Percentiles rank a stretch among this genome's conserved stretches.
phyloP scores from a whole-genome alignment of 2,797 vertebrate species.

The Brotula barbata region DNA sequence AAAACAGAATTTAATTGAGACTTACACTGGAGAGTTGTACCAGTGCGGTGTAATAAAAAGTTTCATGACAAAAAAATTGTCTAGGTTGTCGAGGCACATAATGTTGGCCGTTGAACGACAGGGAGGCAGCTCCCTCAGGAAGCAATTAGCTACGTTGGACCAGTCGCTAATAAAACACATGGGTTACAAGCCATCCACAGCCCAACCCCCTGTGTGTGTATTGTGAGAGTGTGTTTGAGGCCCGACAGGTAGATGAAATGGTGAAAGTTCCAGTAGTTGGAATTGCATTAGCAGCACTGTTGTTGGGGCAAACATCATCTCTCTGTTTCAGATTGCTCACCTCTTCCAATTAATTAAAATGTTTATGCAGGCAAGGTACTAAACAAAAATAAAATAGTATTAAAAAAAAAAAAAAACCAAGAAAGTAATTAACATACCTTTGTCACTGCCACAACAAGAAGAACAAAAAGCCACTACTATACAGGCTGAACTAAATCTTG shows the following conservation, averaged over 20 bases:
- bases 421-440: not conserved
- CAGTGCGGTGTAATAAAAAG: constrained; percentile 68
- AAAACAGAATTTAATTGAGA: constrained; percentile 42
- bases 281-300: constrained; percentile 19
- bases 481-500: not conserved
- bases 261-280: constrained; percentile 53
- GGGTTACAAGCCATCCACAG: constrained; percentile 74
- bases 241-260: constrained; percentile 43
- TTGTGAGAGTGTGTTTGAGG: constrained; percentile 18
- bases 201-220: constrained; percentile 50
- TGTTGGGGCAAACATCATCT: constrained; percentile 18
- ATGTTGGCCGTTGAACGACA: constrained; percentile 74
- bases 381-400: too few relatives aligned
- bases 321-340: not conserved
- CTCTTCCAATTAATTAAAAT: not conserved
- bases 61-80: constrained; percentile 68
- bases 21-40: constrained; percentile 69
- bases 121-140: constrained; percentile 79
- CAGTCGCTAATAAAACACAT: constrained; percentile 80
- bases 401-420: not conserved
- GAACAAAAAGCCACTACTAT: not conserved
- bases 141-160: constrained; percentile 81
- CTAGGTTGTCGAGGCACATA: constrained; percentile 73
- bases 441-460: not conserved
- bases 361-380: not conserved